phyloP scores from a whole-genome alignment of 2,113 vertebrate genomes.

The Meleagris gallopavo region DNA sequence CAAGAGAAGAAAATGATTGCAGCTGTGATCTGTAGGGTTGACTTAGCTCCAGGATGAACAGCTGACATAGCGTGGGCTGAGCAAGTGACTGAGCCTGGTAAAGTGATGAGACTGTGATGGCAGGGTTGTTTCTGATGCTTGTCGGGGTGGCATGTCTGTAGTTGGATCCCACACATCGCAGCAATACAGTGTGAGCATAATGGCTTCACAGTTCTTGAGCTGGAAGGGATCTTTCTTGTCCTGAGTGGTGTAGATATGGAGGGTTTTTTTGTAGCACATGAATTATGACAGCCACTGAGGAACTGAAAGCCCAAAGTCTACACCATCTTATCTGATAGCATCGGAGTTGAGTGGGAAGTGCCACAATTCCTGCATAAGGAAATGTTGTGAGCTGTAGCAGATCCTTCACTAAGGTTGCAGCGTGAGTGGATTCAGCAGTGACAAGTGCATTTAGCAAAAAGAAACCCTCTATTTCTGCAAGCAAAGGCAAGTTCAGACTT shows the following conservation, averaged over 20 bases:
- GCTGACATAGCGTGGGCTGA: not conserved
- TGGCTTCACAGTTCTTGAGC: not conserved
- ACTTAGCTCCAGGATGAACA: not conserved
- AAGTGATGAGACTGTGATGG: accelerated
- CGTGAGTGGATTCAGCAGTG: not conserved
- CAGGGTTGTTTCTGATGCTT: not conserved
- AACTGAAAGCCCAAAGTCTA: not conserved
- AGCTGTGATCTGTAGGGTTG: not conserved
- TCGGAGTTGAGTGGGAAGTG: accelerated
- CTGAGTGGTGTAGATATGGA: not conserved
- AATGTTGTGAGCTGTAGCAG: accelerated
- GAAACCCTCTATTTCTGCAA: not conserved
- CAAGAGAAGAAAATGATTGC: not conserved
- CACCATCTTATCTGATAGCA: not conserved
- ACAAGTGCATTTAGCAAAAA: not conserved
- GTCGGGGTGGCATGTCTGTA: not conserved
- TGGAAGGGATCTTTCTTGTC: not conserved
- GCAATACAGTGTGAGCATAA: accelerated
- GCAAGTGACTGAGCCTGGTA: not conserved
- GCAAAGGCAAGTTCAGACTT: not conserved
- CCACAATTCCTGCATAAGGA: not conserved
- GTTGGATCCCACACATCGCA: not conserved
- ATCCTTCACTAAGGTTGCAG: not conserved
- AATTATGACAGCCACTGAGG: not conserved
- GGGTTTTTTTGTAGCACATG: not conserved